Percentiles rank a stretch among this genome's conserved stretches.
phyloP scores from a whole-genome alignment of 2,113 vertebrate species.

The Mellivora capensis region DNA sequence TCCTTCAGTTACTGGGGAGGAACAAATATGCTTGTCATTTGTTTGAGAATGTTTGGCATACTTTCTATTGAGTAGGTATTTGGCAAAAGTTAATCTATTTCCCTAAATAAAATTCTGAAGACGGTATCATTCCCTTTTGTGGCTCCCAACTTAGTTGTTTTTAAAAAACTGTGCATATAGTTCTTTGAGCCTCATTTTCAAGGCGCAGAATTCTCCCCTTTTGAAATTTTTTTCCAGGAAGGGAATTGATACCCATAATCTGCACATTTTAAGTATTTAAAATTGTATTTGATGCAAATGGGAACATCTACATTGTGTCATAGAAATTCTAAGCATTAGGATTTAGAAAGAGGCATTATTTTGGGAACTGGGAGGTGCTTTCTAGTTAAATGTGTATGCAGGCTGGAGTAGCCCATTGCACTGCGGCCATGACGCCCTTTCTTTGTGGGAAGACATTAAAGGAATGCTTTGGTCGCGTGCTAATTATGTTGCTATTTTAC shows the following conservation, averaged over 20 bases:
- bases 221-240: slow-evolving; percentile 7
- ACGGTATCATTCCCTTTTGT: not conserved
- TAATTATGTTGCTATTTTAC: not conserved
- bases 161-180: not conserved
- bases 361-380: not conserved
- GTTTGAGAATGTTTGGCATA: not conserved
- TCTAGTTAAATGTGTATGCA: not conserved
- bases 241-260: not conserved
- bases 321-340: not conserved
- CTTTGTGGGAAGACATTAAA: not conserved
- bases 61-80: not conserved
- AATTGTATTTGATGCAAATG: not conserved
- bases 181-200: slow-evolving; percentile 9
- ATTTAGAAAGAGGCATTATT: not conserved
- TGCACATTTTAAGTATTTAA: not conserved
- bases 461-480: not conserved
- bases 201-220: not conserved
- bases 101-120: not conserved
- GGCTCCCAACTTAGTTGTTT: not conserved
- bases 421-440: too few species aligned
- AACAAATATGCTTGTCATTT: not conserved
- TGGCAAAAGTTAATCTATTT: not conserved
- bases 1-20: not conserved
- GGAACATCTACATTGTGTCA: not conserved
- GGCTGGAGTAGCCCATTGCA: not conserved